These are phyloP conservation scores for Latrodectus geometricus DNA, from an alignment of 1,140 invertebrate species.

Conservation along the genomic window DNA sequence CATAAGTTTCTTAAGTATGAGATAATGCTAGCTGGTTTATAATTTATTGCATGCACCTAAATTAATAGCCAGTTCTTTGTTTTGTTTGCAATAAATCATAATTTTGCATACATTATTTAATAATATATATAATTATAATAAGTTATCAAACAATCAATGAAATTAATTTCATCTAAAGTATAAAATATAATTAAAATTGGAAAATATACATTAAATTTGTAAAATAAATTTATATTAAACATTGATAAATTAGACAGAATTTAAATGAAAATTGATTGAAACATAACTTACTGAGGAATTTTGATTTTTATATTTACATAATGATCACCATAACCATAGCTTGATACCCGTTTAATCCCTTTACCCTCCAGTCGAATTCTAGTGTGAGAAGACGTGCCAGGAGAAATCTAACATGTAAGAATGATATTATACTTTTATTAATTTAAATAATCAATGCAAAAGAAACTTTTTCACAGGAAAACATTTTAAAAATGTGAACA, in stretches of 20 bases:
- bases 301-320: slow-evolving; percentile 94
- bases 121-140: too few species aligned
- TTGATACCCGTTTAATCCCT: slow-evolving; percentile 91
- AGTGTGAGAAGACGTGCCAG: slow-evolving; percentile 93
- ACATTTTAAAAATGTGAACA: not conserved
- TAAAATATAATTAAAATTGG: not conserved
- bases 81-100: too few species aligned
- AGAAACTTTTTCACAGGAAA: not conserved
- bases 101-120: too few species aligned
- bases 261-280: slow-evolving; percentile 17
- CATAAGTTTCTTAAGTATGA: too few species aligned
- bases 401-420: slow-evolving; percentile 77
- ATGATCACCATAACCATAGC: slow-evolving; percentile 94
- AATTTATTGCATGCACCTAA: too few species aligned
- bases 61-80: too few species aligned
- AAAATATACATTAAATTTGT: not conserved
- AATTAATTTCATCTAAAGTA: too few species aligned
- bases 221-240: not conserved
- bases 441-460: too few species aligned
- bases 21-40: too few species aligned
- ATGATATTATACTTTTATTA: not conserved
- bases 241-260: not conserved
- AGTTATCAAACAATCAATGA: too few species aligned
- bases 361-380: slow-evolving; percentile 86
- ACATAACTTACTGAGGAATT: slow-evolving; percentile 70